Conservation (phyloP, 2,797 vertebrate genomes). For the Falco cherrug region DNA sequence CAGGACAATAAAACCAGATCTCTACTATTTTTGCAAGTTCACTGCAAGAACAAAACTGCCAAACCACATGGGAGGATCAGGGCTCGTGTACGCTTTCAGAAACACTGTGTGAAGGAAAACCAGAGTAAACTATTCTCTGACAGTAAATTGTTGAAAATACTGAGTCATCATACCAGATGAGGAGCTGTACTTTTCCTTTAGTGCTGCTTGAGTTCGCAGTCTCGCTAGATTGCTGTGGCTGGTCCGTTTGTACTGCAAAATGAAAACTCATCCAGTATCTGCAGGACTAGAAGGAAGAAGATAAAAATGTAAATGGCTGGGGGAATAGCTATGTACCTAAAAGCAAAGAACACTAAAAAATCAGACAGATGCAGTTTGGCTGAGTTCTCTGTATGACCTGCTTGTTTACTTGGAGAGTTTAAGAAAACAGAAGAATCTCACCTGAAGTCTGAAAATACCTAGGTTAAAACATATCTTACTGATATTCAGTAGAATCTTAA, state of each 20-base stretch:
- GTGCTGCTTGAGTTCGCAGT: not conserved
- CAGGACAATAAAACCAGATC: not conserved
- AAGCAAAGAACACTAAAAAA: not conserved
- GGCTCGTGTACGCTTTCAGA: not conserved
- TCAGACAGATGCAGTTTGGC: rapidly evolving
- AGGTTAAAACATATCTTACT: not conserved
- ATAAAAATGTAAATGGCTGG: not conserved
- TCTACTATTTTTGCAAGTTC: not conserved
- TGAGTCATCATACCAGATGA: not conserved
- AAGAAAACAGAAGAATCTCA: not conserved
- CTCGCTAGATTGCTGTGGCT: not conserved
- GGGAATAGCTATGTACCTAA: not conserved
- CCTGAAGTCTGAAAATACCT: not conserved
- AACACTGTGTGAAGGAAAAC: not conserved
- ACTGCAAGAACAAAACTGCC: not conserved
- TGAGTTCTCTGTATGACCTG: not conserved
- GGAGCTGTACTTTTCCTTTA: not conserved
- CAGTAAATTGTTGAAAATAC: not conserved
- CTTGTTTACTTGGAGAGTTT: not conserved
- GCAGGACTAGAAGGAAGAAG: not conserved
- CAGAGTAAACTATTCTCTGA: not conserved
- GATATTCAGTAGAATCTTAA: not conserved
- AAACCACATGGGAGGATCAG: not conserved
- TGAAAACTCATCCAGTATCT: not conserved
- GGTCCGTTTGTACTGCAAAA: not conserved